Conservation (phyloP, 2,888 invertebrate genomes). For the Coenonympha arcania region DNA sequence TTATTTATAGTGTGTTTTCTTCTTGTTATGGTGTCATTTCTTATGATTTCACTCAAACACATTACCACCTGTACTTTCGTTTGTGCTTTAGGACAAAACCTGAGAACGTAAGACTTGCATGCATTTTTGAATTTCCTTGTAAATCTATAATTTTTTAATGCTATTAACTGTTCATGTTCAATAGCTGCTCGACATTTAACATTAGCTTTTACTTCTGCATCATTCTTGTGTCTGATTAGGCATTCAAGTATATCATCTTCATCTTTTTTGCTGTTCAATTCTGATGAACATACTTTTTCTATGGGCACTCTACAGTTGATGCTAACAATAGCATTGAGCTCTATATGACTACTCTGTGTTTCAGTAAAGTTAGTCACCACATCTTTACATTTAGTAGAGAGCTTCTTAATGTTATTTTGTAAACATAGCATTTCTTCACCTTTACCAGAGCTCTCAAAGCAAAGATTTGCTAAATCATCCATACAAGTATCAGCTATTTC, state of each 20-base stretch:
- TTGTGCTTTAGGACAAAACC: constrained; percentile 79
- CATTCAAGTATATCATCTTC: constrained; percentile 96
- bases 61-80: constrained; percentile 85
- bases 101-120: constrained; percentile 86
- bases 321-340: constrained; percentile 90
- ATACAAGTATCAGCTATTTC: constrained; percentile 94
- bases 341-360: constrained; percentile 89
- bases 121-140: constrained; percentile 95
- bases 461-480: constrained; percentile 85
- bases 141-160: constrained; percentile 93
- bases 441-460: constrained; percentile 87
- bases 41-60: constrained; percentile 91
- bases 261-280: constrained; percentile 80
- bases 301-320: constrained; percentile 87
- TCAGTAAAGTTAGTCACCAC: constrained; percentile 90
- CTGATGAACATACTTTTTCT: constrained; percentile 81
- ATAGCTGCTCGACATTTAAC: constrained; percentile 92
- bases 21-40: constrained; percentile 88
- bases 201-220: constrained; percentile 83
- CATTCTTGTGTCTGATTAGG: constrained; percentile 92
- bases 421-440: constrained; percentile 95
- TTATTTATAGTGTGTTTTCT: constrained; percentile 86
- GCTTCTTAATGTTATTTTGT: constrained; percentile 85
- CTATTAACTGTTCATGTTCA: constrained; percentile 97
- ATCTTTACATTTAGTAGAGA: constrained; percentile 80